Evolutionary conservation across 2,113 vertebrate species (phyloP).

Genomic region (Rousettus leschenaultii): DNA sequence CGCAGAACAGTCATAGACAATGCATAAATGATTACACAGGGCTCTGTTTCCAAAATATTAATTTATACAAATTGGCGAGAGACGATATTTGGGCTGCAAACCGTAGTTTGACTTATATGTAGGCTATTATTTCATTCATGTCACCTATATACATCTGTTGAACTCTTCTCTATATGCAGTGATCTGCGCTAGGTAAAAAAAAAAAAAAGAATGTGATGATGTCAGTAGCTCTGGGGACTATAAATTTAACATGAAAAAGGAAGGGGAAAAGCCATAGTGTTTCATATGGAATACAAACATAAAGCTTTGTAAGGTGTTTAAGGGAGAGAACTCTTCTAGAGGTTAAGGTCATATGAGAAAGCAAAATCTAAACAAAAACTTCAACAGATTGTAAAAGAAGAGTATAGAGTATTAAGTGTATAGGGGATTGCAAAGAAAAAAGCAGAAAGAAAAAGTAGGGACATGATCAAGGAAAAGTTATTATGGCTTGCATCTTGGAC

Average conservation of each 20-base stretch:
- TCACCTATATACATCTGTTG: background rate
- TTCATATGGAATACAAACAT: background rate
- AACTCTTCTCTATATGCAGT: background rate
- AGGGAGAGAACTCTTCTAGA: background rate
- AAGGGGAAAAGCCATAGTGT: background rate
- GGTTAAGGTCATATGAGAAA: background rate
- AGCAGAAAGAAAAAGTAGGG: background rate
- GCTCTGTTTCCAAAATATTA: background rate
- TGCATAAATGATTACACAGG: background rate
- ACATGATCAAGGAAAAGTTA: background rate
- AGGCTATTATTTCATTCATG: background rate
- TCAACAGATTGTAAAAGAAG: background rate
- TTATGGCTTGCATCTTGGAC: background rate
- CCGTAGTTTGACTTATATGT: background rate
- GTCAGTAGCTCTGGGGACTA: background rate
- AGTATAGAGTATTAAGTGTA: background rate
- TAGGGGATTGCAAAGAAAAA: background rate
- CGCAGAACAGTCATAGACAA: background rate
- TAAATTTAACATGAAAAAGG: background rate
- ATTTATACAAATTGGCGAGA: background rate
- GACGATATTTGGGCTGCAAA: background rate
- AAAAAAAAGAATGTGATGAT: background rate
- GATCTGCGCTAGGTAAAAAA: background rate
- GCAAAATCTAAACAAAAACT: background rate
- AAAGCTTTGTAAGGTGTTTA: background rate